A percentile compares a stretch with the other conserved stretches of the same genome.
These are phyloP conservation scores for Cephus pulcher DNA, from an alignment of 2,888 invertebrate genomes.

Conservation along the genomic window DNA sequence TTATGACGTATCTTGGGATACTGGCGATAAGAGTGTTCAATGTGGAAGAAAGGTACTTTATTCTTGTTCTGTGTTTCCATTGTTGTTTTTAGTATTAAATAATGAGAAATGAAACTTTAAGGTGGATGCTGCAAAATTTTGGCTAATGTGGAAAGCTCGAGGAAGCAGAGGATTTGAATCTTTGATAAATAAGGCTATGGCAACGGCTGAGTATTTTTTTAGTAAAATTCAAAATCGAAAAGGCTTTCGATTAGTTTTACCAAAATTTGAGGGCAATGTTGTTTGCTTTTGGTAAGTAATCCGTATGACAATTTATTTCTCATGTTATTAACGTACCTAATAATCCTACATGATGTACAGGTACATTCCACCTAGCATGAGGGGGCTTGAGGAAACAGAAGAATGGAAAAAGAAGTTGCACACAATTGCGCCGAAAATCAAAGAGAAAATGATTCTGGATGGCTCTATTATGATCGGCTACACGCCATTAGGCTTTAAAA, in stretches of 20 bases:
- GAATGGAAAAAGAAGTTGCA: constrained; percentile 70
- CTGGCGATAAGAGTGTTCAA: constrained; percentile 89
- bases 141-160: constrained; percentile 91
- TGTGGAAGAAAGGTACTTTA: constrained; percentile 84
- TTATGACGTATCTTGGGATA: constrained; percentile 83
- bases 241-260: constrained; percentile 75
- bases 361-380: constrained; percentile 72
- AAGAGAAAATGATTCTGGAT: constrained; percentile 74
- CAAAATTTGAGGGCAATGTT: constrained; percentile 80
- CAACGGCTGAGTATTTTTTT: constrained; percentile 71
- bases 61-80: background rate
- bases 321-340: background rate
- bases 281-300: constrained; percentile 91
- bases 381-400: constrained; percentile 62
- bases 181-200: constrained; percentile 76
- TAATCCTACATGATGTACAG: constrained; percentile 60
- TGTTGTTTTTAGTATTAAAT: background rate
- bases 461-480: constrained; percentile 84
- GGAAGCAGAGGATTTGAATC: constrained; percentile 73
- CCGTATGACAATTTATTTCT: background rate
- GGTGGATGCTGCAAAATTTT: constrained; percentile 91
- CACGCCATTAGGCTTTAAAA: constrained; percentile 73
- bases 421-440: constrained; percentile 76
- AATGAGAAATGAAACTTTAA: constrained; percentile 36
- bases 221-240: constrained; percentile 68